phyloP scores from a whole-genome alignment of 2,797 vertebrate species.

The Onychomys torridus region DNA sequence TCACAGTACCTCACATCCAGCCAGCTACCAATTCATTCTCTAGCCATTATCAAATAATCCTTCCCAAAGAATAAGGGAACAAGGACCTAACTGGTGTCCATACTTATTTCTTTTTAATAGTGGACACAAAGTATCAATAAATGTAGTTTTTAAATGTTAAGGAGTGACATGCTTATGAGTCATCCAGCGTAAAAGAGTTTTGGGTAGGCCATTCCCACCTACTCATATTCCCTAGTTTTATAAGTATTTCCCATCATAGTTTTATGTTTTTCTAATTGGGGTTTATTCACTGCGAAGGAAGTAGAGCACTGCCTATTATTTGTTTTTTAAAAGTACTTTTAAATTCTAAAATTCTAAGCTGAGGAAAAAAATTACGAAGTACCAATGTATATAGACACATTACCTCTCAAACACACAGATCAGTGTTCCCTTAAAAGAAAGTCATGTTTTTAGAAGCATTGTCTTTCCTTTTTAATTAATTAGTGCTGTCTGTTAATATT shows the following conservation, averaged over 20 bases:
- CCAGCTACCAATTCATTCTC: neutral
- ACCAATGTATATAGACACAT: neutral
- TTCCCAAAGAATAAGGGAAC: neutral
- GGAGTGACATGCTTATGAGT: neutral
- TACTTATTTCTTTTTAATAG: conserved; percentile 17
- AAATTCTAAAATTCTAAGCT: conserved; percentile 14
- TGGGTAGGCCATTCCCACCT: neutral
- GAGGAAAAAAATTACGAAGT: no score
- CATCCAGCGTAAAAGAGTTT: neutral
- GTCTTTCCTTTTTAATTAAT: neutral
- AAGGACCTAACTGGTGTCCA: neutral
- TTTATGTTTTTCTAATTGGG: neutral
- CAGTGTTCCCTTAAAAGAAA: neutral
- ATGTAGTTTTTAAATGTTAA: neutral
- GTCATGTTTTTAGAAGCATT: neutral
- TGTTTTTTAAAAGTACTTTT: neutral
- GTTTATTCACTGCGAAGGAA: neutral
- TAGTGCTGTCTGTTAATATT: neutral
- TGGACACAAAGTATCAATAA: neutral
- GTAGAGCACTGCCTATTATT: neutral
- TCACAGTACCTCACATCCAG: neutral
- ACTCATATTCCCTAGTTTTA: neutral
- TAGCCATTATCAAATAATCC: neutral
- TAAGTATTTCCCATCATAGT: neutral
- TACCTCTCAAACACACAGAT: neutral